phyloP scores from a whole-genome alignment of 2,888 invertebrate species.

The Diaphora mendica region DNA sequence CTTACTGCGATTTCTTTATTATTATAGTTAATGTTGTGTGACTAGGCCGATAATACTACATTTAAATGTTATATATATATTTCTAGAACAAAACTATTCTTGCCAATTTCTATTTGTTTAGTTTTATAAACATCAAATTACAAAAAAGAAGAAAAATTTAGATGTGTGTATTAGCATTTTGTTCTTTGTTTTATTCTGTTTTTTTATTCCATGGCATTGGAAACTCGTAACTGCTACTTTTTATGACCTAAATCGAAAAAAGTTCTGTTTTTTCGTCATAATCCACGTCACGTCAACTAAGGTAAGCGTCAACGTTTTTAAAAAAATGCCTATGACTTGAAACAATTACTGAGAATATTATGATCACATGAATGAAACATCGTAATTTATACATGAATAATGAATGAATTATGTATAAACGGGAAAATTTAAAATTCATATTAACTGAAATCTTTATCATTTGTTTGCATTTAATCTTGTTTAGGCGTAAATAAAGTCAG shows the following conservation, averaged over 20 bases:
- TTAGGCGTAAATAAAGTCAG: neutral
- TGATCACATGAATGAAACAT: neutral
- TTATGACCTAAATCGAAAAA: neutral
- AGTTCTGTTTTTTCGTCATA: neutral
- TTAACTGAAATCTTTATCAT: neutral
- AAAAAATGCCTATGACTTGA: neutral
- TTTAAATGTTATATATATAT: neutral
- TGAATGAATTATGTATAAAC: neutral
- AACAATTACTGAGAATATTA: neutral
- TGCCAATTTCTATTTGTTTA: neutral
- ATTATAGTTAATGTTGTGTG: too few species aligned
- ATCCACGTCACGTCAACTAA: neutral
- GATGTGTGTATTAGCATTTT: too few species aligned
- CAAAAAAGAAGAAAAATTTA: too few species aligned
- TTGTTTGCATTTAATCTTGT: neutral
- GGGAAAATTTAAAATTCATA: neutral
- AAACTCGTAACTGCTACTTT: neutral
- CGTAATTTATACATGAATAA: too few species aligned
- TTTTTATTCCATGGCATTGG: neutral
- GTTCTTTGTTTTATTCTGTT: neutral
- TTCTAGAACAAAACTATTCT: neutral
- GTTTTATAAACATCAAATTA: neutral
- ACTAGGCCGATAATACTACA: neutral
- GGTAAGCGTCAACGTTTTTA: neutral
- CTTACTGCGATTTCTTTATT: too few species aligned